Conservation (phyloP, 1,140 invertebrate species). For the Lucilia sericata region DNA sequence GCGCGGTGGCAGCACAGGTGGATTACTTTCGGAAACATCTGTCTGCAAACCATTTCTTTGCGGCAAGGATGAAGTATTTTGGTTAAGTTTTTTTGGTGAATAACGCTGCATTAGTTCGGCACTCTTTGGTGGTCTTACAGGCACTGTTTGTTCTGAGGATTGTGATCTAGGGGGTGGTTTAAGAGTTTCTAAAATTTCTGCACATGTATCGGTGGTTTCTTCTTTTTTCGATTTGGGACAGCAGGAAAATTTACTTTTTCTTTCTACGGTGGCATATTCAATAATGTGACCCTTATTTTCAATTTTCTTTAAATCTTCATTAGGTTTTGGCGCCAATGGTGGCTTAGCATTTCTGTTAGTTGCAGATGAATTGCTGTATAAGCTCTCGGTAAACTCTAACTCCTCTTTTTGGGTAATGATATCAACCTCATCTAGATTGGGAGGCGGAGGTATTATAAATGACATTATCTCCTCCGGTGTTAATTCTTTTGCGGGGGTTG, state of each 20-base stretch:
- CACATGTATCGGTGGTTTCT: conserved; percentile 46
- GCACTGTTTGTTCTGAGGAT: conserved; percentile 68
- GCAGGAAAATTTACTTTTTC: conserved; percentile 77
- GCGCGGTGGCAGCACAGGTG: conserved; percentile 70
- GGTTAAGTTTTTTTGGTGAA: conserved; percentile 67
- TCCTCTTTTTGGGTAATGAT: neutral
- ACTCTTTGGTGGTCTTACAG: conserved; percentile 75
- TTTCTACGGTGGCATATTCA: conserved; percentile 76
- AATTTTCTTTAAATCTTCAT: conserved; percentile 4
- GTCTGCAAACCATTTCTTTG: conserved; percentile 14
- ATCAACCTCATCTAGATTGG: conserved; percentile 65
- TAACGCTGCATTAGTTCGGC: conserved; percentile 63
- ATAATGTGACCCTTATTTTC: conserved; percentile 69
- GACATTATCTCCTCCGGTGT: conserved; percentile 83
- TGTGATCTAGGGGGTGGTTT: conserved; percentile 71
- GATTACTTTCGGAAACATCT: conserved; percentile 63
- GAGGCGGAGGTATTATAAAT: conserved; percentile 85
- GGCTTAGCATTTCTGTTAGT: neutral
- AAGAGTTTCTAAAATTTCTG: conserved; percentile 42
- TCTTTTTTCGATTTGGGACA: conserved; percentile 72
- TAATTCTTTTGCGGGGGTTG: conserved; percentile 77
- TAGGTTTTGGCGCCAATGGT: neutral
- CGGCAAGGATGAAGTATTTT: conserved; percentile 34
- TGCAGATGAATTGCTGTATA: conserved; percentile 60
- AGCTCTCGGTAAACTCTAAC: conserved; percentile 50